phyloP scores from a whole-genome alignment of 2,797 vertebrate genomes.

The Sebastes hubbsi region DNA sequence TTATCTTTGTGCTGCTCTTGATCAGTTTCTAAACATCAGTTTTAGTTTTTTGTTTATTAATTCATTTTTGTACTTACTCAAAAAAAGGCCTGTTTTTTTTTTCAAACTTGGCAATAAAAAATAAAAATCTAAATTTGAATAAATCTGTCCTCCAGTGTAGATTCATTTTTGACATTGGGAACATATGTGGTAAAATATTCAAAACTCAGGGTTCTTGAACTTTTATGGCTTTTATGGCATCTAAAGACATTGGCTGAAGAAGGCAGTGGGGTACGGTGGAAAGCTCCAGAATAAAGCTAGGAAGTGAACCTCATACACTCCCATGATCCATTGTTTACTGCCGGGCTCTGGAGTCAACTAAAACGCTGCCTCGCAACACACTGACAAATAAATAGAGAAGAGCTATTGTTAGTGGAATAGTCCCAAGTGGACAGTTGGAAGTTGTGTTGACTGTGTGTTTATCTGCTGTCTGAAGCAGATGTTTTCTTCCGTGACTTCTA shows the following conservation, averaged over 20 bases:
- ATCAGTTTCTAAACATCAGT: neutral
- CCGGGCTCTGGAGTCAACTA: neutral
- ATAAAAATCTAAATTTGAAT: rapidly evolving
- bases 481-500: neutral
- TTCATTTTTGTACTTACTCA: neutral
- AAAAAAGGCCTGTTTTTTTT: neutral
- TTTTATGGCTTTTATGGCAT: neutral
- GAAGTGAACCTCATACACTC: neutral
- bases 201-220: neutral
- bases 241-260: neutral
- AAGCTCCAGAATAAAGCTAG: neutral
- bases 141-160: neutral
- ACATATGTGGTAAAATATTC: neutral
- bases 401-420: neutral
- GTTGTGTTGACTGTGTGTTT: neutral
- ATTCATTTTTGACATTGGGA: neutral
- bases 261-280: neutral
- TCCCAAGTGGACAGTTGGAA: neutral
- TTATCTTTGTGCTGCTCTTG: neutral
- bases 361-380: neutral
- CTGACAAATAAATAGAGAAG: neutral
- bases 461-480: neutral
- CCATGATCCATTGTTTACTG: neutral
- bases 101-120: neutral
- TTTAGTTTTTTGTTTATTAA: neutral